Conservation (phyloP, 2,888 invertebrate species). For the Subacronicta megacephala region DNA sequence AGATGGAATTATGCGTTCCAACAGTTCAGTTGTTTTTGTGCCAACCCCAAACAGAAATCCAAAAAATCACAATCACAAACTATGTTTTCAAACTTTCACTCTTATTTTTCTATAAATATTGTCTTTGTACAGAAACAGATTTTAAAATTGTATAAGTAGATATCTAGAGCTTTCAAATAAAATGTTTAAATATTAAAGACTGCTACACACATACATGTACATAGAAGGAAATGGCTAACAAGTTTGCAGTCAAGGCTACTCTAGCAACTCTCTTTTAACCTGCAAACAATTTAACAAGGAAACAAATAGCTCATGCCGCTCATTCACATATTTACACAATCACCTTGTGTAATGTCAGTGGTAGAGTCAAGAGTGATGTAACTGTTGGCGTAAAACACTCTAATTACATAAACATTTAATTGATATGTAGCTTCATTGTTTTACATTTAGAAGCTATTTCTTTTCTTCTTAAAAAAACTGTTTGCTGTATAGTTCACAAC, state of each 20-base stretch:
- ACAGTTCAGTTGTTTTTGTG: too few species aligned
- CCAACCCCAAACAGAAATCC: too few species aligned
- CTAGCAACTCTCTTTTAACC: constrained; percentile 20
- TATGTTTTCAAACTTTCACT: too few species aligned
- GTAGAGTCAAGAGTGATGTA: constrained; percentile 49
- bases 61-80: too few species aligned
- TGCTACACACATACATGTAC: not conserved
- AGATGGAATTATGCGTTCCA: too few species aligned
- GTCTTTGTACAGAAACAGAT: too few species aligned
- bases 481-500: not conserved
- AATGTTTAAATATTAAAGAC: not conserved
- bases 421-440: constrained; percentile 19
- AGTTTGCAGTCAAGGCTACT: constrained; percentile 32
- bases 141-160: too few species aligned
- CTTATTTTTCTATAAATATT: too few species aligned
- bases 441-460: too few species aligned
- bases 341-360: constrained; percentile 54
- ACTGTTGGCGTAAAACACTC: constrained; percentile 34
- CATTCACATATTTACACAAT: constrained; percentile 53
- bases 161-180: too few species aligned
- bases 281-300: constrained; percentile 23
- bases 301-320: constrained; percentile 36
- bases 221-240: constrained; percentile 11
- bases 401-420: constrained; percentile 49
- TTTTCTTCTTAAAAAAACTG: not conserved